Conservation (phyloP, 2,797 vertebrate genomes). For the Otus scops region DNA sequence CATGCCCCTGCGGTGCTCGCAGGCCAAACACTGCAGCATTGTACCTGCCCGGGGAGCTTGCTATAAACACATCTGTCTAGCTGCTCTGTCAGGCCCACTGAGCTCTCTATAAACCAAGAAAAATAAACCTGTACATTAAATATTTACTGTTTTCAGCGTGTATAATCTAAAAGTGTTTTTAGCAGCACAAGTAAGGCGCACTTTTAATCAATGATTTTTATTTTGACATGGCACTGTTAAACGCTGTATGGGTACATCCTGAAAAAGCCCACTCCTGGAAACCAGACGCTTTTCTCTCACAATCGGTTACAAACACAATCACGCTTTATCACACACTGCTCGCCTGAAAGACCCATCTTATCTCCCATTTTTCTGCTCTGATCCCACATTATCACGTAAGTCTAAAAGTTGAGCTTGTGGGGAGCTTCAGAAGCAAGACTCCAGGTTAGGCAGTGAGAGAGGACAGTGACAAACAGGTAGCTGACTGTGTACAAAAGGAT, state of each 20-base stretch:
- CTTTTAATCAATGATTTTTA: slow-evolving; percentile 1
- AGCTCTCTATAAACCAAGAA: slow-evolving; percentile 50
- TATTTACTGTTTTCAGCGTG: slow-evolving; percentile 31
- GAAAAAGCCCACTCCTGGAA: not conserved
- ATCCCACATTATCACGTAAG: not conserved
- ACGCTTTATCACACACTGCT: not conserved
- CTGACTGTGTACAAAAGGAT: not conserved
- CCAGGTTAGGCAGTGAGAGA: not conserved
- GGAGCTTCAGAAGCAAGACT: not conserved
- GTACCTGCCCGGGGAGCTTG: not conserved
- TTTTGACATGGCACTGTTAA: not conserved
- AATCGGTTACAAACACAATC: not conserved
- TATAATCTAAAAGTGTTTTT: slow-evolving; percentile 24
- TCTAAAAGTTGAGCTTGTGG: not conserved
- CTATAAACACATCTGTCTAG: slow-evolving; percentile 62
- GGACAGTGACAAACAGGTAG: rapidly evolving
- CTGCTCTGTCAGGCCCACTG: slow-evolving; percentile 46
- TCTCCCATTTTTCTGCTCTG: not conserved
- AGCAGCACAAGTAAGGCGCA: not conserved
- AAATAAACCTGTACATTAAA: slow-evolving; percentile 52
- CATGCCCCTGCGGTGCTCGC: slow-evolving; percentile 2
- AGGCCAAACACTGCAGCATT: slow-evolving; percentile 64
- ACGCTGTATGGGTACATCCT: not conserved
- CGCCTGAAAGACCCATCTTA: not conserved
- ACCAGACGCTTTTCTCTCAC: not conserved